Evolutionary conservation across 2,888 invertebrate species (phyloP).

Genomic region (Agrotis segetum): DNA sequence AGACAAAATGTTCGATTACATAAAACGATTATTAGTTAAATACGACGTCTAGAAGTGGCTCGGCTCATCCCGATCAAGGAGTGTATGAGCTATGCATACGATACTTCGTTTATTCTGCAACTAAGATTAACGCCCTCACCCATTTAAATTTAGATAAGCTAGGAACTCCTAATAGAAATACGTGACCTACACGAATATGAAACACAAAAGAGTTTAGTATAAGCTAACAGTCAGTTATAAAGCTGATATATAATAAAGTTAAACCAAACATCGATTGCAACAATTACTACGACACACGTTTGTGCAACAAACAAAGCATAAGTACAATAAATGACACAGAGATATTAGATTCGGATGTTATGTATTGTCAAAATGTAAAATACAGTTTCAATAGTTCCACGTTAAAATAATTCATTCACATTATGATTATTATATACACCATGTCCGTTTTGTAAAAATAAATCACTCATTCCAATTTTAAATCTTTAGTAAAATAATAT

Average conservation of each 20-base stretch:
- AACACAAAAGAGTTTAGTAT: constrained; percentile 58
- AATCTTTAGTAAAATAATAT: constrained; percentile 55
- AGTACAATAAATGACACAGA: constrained; percentile 69
- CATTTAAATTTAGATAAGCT: constrained; percentile 48
- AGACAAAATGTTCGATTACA: constrained; percentile 71
- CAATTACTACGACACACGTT: constrained; percentile 57
- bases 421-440: constrained; percentile 64
- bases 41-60: constrained; percentile 49
- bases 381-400: constrained; percentile 57
- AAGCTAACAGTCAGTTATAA: constrained; percentile 62
- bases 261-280: constrained; percentile 54
- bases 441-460: constrained; percentile 59
- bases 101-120: constrained; percentile 23
- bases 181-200: constrained; percentile 32
- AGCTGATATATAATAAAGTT: constrained; percentile 47
- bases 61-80: constrained; percentile 24
- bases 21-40: constrained; percentile 55
- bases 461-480: constrained; percentile 57
- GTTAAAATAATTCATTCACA: constrained; percentile 54
- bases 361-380: constrained; percentile 65
- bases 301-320: constrained; percentile 69
- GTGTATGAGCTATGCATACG: constrained; percentile 32
- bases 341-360: constrained; percentile 58
- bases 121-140: constrained; percentile 47
- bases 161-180: constrained; percentile 32